phyloP scores from a whole-genome alignment of 1,140 invertebrate genomes.

The Calliphora vicina region DNA sequence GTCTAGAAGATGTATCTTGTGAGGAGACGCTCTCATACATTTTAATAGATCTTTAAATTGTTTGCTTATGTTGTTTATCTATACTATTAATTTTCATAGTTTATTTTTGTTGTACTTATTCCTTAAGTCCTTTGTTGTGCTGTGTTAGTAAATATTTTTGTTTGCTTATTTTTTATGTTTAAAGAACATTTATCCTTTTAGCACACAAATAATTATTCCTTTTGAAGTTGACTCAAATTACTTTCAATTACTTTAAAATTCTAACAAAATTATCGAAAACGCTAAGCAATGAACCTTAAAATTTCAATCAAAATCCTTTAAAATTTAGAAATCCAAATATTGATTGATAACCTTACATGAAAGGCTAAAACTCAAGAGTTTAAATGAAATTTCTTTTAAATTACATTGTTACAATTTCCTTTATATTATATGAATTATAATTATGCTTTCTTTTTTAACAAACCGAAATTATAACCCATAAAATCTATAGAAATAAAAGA shows the following conservation, averaged over 20 bases:
- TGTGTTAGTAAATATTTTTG: not conserved
- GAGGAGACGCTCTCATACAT: too few species aligned
- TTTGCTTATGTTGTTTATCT: too few species aligned
- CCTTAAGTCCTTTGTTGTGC: not conserved
- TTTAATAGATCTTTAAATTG: too few species aligned
- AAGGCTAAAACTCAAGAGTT: not conserved
- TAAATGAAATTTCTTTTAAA: not conserved
- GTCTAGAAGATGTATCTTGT: too few species aligned
- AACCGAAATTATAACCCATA: slow-evolving; percentile 20
- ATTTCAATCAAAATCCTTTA: not conserved
- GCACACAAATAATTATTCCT: not conserved
- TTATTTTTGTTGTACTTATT: not conserved
- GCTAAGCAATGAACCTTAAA: not conserved
- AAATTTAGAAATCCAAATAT: not conserved
- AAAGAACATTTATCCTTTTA: not conserved
- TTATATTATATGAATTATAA: not conserved
- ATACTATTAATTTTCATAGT: too few species aligned
- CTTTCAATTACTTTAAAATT: not conserved
- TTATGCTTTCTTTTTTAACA: not conserved
- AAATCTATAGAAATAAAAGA: not conserved
- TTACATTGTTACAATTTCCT: not conserved
- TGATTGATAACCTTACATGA: not conserved
- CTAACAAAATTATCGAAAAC: not conserved
- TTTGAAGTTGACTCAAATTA: slow-evolving; percentile 13
- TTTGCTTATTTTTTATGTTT: not conserved